Evolutionary conservation across 2,888 invertebrate species (phyloP).

Genomic region (Myopa testacea): DNA sequence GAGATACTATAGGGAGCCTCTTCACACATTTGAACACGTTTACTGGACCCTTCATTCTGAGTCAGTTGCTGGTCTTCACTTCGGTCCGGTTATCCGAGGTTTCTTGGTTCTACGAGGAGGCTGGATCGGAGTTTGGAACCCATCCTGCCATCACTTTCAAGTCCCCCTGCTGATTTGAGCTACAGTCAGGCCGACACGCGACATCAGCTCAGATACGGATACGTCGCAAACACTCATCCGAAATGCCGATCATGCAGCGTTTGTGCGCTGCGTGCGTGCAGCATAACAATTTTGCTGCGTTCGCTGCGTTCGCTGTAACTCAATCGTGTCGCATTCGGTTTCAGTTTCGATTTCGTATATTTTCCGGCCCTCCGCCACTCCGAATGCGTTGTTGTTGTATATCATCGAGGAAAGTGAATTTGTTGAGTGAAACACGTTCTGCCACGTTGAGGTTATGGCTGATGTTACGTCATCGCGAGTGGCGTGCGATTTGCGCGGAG

Average conservation of each 20-base stretch:
- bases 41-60: no score
- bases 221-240: no score
- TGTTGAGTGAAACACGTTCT: neutral
- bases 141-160: no score
- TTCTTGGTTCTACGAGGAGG: no score
- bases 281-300: neutral
- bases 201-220: no score
- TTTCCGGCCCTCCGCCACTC: neutral
- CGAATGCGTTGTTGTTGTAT: neutral
- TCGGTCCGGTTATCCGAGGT: no score
- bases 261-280: neutral
- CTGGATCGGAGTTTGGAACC: no score
- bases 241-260: neutral
- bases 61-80: no score
- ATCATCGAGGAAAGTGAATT: neutral
- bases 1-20: no score
- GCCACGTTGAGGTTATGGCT: constrained; percentile 15
- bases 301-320: neutral
- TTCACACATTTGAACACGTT: no score
- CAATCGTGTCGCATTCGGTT: neutral
- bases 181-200: no score
- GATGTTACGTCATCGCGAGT: neutral
- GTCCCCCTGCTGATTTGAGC: no score
- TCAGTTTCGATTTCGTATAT: neutral
- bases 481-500: neutral